A percentile compares a stretch with the other conserved stretches of the same genome.
These are phyloP conservation scores for Saccostrea echinata DNA, from an alignment of 1,140 invertebrate genomes.

Conservation along the genomic window DNA sequence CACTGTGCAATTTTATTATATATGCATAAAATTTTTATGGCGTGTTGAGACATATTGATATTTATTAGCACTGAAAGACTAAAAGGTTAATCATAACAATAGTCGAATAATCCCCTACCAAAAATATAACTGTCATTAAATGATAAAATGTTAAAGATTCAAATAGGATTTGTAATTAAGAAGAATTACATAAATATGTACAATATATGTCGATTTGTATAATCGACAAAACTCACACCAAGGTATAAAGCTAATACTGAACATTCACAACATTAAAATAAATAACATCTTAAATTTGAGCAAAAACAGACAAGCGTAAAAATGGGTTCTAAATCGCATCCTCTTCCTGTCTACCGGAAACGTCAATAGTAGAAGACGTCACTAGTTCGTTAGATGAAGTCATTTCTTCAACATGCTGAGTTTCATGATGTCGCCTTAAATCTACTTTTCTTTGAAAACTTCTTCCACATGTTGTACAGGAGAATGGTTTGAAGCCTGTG, in stretches of 20 bases:
- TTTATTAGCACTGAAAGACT: conserved; percentile 21
- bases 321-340: background rate
- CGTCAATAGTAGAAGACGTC: conserved; percentile 18
- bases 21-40: background rate
- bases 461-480: conserved; percentile 95
- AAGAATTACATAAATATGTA: background rate
- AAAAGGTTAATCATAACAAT: background rate
- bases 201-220: background rate
- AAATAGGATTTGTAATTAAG: background rate
- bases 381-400: conserved; percentile 37
- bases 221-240: background rate
- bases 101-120: background rate
- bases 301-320: background rate
- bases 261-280: conserved; percentile 15
- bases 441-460: conserved; percentile 94
- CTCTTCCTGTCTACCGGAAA: conserved; percentile 4
- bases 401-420: conserved; percentile 86
- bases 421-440: conserved; percentile 93
- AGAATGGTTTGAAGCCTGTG: conserved; percentile 98
- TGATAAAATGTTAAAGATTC: background rate
- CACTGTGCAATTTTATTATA: conserved; percentile 12
- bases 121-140: background rate
- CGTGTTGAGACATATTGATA: background rate
- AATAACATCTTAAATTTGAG: conserved; percentile 8
- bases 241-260: background rate